Base-by-base conservation (phyloP, 2,888 invertebrate species). In the Ichneumoninae sp. region DNA sequence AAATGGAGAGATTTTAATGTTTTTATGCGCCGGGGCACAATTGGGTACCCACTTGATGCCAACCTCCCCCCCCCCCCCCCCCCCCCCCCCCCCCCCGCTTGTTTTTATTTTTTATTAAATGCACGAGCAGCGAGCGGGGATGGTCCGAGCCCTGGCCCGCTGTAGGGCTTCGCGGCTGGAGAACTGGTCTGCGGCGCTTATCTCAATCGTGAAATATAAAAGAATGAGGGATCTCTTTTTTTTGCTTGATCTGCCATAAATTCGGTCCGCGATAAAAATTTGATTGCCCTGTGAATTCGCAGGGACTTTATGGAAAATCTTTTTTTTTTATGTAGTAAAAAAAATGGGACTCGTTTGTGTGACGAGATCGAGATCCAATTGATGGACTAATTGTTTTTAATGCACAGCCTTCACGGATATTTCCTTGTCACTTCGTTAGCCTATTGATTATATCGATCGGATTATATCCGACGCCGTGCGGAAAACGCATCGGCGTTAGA, bases 1-100 rank as follows among this genome's bases (percentile, higher is more conserved):
- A 93, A 93, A 93, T 93, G 91, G 91, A 91, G 92, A 93, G 93
- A 93, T 93, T 93, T 93, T 93, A 91, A 93, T 93, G 93, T 93
- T 93, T 93, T 93, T 91, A 93, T 93, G 92, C 75, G 60, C 90
- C 89, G 89, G 89, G 89, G 90, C 90, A 93, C 93, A 93, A 93
- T 93, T 90, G 92, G 89, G 91, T 89, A 89, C 90, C 91, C 92
- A 93, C 93, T 93, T 91, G 92, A 93, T 93, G 91, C 91, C 91
- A 90, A 90, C 89, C 91, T 90, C 89, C 66, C 69, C 26, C 57
- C 44, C 65, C 36, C 80, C 69, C 33, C 65, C 36, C 80, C 89
- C 66, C 69, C 33, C 69, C 33, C 65, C 26, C 26, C 3, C 26
- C 26, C 0, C 26, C 26, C 26, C 26, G 75, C n/a, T n/a, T n/a